Evolutionary conservation across 2,888 invertebrate species (phyloP), one percentile per base, ranked within the genome.

Genomic region (Zeuzera pyrina): DNA sequence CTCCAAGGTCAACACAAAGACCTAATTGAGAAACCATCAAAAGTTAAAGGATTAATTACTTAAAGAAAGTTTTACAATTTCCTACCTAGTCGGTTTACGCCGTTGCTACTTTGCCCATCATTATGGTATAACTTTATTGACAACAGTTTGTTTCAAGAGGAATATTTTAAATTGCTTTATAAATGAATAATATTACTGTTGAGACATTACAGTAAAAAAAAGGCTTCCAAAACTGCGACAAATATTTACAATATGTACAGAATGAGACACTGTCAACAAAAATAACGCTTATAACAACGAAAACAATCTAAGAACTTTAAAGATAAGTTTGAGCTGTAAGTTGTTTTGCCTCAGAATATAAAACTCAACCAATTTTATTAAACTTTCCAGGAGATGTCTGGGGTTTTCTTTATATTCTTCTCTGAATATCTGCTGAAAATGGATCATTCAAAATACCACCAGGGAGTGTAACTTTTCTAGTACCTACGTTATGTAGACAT

Each of bases 381-480:
- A 19, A 26, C 27, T 19, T 26, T n/a, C 3, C 25, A 4, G 13
- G 25, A 4, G 11, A 25, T 25, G 25, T 25, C 25, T 10, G 6
- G 19, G 19, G 8, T 25, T 12, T 13, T 12, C 25, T 12, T 25
- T 12, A 25, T 13, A 12, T 12, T 25, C 25, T 25, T 12, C 12
- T n/a, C 58, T 52, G 45, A 45, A 45, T 39, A 57, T 62, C 47
- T 59, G 57, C 52, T 36, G 39, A 37, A 46, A 44, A 45, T 47
- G 49, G 52, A 51, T 58, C 47, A 58, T 54, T 53, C 49, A 45
- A 57, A 59, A 52, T 47, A 46, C 39, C 41, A 45, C 47, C n/a
- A n/a, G n/a, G n/a, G n/a, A n/a, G n/a, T n/a, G n/a, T n/a, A n/a
- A n/a, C n/a, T n/a, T n/a, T n/a, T n/a, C n/a, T n/a, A n/a, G n/a